Conservation (phyloP, 2,888 invertebrate genomes). For the Drosophila borborema region DNA sequence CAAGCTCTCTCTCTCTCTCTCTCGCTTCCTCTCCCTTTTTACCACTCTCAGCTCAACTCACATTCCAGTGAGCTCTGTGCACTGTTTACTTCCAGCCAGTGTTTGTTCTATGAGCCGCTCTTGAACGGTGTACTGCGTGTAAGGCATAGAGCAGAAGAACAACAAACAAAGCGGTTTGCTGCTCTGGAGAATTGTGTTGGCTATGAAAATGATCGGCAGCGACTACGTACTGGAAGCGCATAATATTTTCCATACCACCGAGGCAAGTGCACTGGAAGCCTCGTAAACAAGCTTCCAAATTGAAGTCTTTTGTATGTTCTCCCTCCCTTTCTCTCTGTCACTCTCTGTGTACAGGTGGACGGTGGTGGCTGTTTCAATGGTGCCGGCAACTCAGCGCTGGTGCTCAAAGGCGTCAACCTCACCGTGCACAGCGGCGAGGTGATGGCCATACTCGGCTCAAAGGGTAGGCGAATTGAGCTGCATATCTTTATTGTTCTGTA, state of each 20-base stretch:
- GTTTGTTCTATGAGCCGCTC: slow-evolving; percentile 60
- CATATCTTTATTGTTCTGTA: background rate
- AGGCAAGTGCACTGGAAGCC: slow-evolving; percentile 86
- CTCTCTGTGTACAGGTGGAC: slow-evolving; percentile 88
- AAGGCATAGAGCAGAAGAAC: slow-evolving; percentile 52
- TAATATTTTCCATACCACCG: slow-evolving; percentile 95
- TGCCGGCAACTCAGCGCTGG: slow-evolving; percentile 92
- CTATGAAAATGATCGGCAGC: slow-evolving; percentile 89
- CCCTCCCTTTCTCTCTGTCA: background rate
- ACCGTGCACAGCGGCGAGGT: slow-evolving; percentile 97
- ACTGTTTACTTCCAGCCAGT: slow-evolving; percentile 44
- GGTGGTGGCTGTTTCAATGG: slow-evolving; percentile 91
- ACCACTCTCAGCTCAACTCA: slow-evolving; percentile 7
- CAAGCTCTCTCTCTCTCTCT: background rate
- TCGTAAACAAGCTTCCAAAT: slow-evolving; percentile 9
- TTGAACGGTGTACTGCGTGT: slow-evolving; percentile 57
- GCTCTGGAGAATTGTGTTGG: slow-evolving; percentile 37
- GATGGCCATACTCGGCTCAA: slow-evolving; percentile 96
- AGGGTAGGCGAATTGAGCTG: slow-evolving; percentile 87
- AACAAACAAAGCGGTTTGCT: slow-evolving; percentile 53
- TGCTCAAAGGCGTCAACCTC: slow-evolving; percentile 96
- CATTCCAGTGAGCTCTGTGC: slow-evolving; percentile 20
- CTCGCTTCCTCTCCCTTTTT: slow-evolving; percentile 1
- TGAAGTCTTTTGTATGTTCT: slow-evolving; percentile 45
- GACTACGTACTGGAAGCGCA: slow-evolving; percentile 95